phyloP scores from a whole-genome alignment of 2,797 vertebrate genomes.

The Varecia variegata region DNA sequence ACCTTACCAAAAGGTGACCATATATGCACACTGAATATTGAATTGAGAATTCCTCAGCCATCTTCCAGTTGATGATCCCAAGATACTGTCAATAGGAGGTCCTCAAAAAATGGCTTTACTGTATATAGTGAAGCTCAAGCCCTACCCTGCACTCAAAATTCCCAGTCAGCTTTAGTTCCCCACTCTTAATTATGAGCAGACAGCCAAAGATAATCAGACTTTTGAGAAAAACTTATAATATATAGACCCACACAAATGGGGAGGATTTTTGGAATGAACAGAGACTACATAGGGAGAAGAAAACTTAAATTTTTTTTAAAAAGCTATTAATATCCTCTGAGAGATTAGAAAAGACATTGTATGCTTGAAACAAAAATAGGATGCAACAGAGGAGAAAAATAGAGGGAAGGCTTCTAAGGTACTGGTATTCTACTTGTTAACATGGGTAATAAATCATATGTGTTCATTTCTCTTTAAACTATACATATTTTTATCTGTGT shows the following conservation, averaged over 20 bases:
- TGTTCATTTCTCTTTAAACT: conserved; percentile 16
- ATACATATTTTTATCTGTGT: neutral
- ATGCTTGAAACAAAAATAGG: neutral
- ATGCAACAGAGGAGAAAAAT: neutral
- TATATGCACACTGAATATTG: neutral
- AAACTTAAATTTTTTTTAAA: neutral
- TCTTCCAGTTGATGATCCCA: neutral
- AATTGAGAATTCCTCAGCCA: neutral
- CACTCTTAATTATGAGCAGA: neutral
- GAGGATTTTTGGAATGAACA: neutral
- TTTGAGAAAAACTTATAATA: neutral
- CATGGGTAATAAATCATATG: neutral
- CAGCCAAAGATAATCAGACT: neutral
- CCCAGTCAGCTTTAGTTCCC: neutral
- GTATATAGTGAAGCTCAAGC: neutral
- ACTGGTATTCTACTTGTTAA: neutral
- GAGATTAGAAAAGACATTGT: neutral
- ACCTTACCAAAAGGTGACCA: neutral
- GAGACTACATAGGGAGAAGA: neutral
- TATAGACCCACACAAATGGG: neutral
- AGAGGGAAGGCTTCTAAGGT: neutral
- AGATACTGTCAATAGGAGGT: neutral
- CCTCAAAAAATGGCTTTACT: neutral
- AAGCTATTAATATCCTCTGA: neutral
- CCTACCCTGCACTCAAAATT: neutral